These are phyloP conservation scores for Trinectes maculatus DNA, from an alignment of 2,113 vertebrate species.

Conservation along the genomic window DNA sequence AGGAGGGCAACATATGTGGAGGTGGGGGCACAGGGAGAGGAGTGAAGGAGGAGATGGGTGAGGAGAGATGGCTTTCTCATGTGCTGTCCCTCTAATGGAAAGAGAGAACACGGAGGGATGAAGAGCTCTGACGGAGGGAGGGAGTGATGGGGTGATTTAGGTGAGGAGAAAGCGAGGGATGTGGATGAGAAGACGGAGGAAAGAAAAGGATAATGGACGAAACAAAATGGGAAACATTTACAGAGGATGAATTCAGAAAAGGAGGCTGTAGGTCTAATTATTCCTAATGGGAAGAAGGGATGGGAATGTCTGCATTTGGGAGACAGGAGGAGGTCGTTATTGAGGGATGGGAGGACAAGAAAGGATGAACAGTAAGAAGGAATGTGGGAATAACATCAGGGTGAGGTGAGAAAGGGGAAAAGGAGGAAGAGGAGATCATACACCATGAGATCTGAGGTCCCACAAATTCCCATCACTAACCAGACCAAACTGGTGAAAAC, in stretches of 20 bases:
- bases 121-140: neutral
- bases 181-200: neutral
- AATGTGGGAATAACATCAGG: neutral
- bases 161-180: too few relatives aligned
- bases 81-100: neutral
- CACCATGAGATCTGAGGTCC: neutral
- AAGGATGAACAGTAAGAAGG: neutral
- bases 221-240: neutral
- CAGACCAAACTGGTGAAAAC: slow-evolving; percentile 34
- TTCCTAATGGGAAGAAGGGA: neutral
- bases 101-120: neutral
- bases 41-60: neutral
- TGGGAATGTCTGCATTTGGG: neutral
- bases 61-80: neutral
- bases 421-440: neutral
- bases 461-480: slow-evolving; percentile 1
- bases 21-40: neutral
- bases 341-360: neutral
- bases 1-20: neutral
- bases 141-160: neutral
- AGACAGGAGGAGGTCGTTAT: neutral
- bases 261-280: too few relatives aligned
- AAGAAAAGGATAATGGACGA: neutral
- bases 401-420: neutral
- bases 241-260: neutral